These are phyloP conservation scores for Echiichthys vipera DNA, from an alignment of 2,797 vertebrate species.

Conservation along the genomic window DNA sequence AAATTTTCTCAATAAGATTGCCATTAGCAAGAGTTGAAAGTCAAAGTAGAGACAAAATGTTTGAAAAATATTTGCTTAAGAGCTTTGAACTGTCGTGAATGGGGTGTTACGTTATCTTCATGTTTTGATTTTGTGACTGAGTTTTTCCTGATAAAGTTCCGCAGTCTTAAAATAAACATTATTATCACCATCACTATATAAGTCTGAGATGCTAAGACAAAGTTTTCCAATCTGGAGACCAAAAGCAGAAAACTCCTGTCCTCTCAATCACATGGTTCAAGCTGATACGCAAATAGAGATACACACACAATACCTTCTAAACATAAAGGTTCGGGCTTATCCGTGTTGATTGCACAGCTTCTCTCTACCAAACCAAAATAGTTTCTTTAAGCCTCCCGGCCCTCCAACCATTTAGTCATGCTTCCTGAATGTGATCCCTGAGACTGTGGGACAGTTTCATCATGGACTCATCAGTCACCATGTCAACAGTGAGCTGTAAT, in stretches of 20 bases:
- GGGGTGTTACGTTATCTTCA: neutral
- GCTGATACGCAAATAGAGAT: conserved; percentile 44
- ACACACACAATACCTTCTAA: conserved; percentile 23
- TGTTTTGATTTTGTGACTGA: conserved; percentile 29
- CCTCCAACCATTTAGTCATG: conserved; percentile 46
- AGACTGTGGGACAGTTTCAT: conserved; percentile 35
- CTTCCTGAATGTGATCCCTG: conserved; percentile 56
- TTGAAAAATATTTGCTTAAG: neutral
- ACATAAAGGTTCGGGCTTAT: conserved; percentile 50
- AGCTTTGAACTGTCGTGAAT: conserved; percentile 20
- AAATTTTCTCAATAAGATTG: conserved; percentile 13
- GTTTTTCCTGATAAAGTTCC: conserved; percentile 33
- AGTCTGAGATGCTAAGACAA: conserved; percentile 39
- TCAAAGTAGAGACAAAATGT: neutral
- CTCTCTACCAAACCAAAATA: conserved; percentile 59
- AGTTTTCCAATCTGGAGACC: conserved; percentile 24
- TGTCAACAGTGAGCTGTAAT: conserved; percentile 29
- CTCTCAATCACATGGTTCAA: conserved; percentile 28
- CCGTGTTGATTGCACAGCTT: conserved; percentile 55
- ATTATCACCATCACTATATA: conserved; percentile 28
- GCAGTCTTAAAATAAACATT: conserved; percentile 35
- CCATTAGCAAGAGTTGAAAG: neutral
- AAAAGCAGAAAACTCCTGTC: conserved; percentile 11
- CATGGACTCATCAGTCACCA: conserved; percentile 24
- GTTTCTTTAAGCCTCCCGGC: conserved; percentile 47